A percentile compares a stretch with the other conserved stretches of the same genome.
These are phyloP conservation scores for Sylvicola cinctus DNA, from an alignment of 2,888 invertebrate genomes.

Conservation along the genomic window DNA sequence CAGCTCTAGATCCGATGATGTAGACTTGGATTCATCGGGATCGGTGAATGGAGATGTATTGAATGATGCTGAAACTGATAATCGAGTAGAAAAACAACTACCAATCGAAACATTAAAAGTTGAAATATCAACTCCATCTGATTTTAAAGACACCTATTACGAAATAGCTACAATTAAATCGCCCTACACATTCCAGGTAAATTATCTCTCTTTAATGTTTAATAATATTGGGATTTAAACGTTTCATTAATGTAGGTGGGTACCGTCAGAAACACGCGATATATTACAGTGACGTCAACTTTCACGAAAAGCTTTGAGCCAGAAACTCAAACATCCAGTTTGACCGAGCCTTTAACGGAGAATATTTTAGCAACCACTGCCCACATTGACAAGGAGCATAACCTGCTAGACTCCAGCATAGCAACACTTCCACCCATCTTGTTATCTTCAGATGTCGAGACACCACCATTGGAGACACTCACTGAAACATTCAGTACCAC, in stretches of 20 bases:
- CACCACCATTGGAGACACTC: slow-evolving; percentile 68
- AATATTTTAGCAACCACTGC: slow-evolving; percentile 66
- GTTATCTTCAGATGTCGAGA: slow-evolving; percentile 54
- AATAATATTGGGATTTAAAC: slow-evolving; percentile 3
- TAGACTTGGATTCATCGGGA: slow-evolving; percentile 53
- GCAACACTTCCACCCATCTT: slow-evolving; percentile 66
- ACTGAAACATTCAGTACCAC: slow-evolving; percentile 86
- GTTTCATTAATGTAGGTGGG: slow-evolving; percentile 53
- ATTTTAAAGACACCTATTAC: slow-evolving; percentile 68
- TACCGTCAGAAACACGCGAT: slow-evolving; percentile 67
- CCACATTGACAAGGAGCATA: slow-evolving; percentile 48
- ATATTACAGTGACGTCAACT: slow-evolving; percentile 72
- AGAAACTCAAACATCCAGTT: slow-evolving; percentile 31
- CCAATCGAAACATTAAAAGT: slow-evolving; percentile 67
- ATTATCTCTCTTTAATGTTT: slow-evolving; percentile 9
- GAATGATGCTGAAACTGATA: slow-evolving; percentile 39
- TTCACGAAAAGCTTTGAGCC: slow-evolving; percentile 57
- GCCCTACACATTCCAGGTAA: slow-evolving; percentile 75
- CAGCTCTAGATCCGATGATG: slow-evolving; percentile 33
- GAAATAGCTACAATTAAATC: slow-evolving; percentile 81
- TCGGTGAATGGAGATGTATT: slow-evolving; percentile 39
- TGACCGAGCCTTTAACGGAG: slow-evolving; percentile 65
- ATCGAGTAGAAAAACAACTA: slow-evolving; percentile 35
- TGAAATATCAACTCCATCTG: slow-evolving; percentile 71
- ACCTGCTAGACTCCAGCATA: slow-evolving; percentile 52